Evolutionary conservation across 2,888 invertebrate genomes (phyloP), one percentile per base, ranked within the genome.

Genomic region (Trachelus stipa): DNA sequence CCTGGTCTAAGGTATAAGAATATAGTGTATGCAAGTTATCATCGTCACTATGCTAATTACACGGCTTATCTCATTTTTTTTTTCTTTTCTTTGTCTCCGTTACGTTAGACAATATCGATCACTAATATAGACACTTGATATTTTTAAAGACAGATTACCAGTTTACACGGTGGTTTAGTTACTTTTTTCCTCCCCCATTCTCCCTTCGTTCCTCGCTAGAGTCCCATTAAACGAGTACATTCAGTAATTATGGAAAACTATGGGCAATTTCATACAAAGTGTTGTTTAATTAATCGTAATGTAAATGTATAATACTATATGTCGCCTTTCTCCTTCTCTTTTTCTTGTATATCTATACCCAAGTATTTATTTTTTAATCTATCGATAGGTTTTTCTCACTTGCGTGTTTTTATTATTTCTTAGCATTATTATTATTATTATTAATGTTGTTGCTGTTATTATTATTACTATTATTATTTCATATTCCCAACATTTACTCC

Each of bases 41-140:
- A 68, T 79, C 71, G 76, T 73, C 23, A 56, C 76, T 56, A 79
- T 79, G 6, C 33, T 74, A 23, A 40, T 74, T 79, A 56, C 76
- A 73, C 71, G 37, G 40, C n/a, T 56, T 76, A 75, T 76, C 74
- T 79, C 77, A 82, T 83, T 84, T 80, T 88, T 86, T 84, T 88
- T 81, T 3, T 76, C 34, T 83, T 85, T 80, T 88, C 86, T 84
- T 88, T 81, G 78, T 81, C 75, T 15, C 40, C 40, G 40, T 15
- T 87, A 88, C 84, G 85, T 86, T 15, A 89, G 88, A 89, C 88
- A 90, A 89, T 90, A 89, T 87, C 86, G 86, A 89, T 89, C 85
- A 85, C 88, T 90, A 88, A 81, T 87, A 90, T 88, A 90, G 88
- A 91, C 90, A 91, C 90, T 90, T 89, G 90, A 90, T 88, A 90